These are phyloP conservation scores for Notospermus geniculatus DNA, from an alignment of 1,140 invertebrate genomes.

Conservation along the genomic window DNA sequence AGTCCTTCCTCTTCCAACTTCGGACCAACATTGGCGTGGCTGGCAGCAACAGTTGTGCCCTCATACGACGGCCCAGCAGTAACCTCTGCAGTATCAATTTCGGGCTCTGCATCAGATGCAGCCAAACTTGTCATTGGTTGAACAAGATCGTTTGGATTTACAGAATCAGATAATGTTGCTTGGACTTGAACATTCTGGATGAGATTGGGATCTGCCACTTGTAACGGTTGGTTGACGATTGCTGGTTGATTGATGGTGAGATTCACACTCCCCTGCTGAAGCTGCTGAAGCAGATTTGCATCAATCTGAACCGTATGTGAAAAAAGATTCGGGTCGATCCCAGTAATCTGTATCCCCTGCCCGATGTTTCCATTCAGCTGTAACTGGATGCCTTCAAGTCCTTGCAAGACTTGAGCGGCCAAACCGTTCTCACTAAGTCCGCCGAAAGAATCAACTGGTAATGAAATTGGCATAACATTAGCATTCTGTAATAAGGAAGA, in stretches of 20 bases:
- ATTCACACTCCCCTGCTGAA: slow-evolving; percentile 56
- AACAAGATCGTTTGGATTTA: slow-evolving; percentile 46
- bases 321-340: slow-evolving; percentile 52
- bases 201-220: slow-evolving; percentile 32
- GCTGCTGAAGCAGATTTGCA: slow-evolving; percentile 55
- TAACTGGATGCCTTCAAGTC: slow-evolving; percentile 52
- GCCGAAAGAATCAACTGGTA: slow-evolving; percentile 35
- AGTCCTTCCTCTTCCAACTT: no score
- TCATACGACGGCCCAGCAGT: slow-evolving; percentile 13
- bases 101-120: no score
- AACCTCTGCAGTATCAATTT: slow-evolving; percentile 15
- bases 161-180: slow-evolving; percentile 27
- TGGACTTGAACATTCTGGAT: slow-evolving; percentile 30
- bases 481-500: slow-evolving; percentile 34
- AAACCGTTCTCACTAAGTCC: slow-evolving; percentile 31
- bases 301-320: slow-evolving; percentile 57
- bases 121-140: slow-evolving; percentile 36
- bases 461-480: slow-evolving; percentile 43
- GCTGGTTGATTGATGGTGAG: slow-evolving; percentile 50
- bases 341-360: slow-evolving; percentile 55
- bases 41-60: background rate
- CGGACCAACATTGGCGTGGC: no score
- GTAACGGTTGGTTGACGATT: slow-evolving; percentile 25
- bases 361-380: slow-evolving; percentile 45
- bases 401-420: slow-evolving; percentile 38